Conservation (phyloP, 2,797 vertebrate genomes). For the Parotocinclus haroldoi region DNA sequence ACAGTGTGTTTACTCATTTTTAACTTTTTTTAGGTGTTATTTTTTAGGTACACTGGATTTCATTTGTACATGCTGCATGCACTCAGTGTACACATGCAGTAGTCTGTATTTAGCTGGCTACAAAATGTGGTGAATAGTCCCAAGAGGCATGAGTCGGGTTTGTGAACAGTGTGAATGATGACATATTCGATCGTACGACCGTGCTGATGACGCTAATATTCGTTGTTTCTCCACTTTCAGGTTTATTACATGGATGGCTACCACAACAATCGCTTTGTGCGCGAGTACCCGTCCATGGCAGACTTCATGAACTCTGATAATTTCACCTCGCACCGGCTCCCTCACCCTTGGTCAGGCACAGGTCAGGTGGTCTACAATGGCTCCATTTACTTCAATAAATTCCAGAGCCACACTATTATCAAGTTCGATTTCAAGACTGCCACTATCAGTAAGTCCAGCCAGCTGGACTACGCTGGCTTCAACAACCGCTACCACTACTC, state of each 20-base stretch:
- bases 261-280: conserved; percentile 94
- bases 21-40: too few species aligned
- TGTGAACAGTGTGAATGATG: neutral
- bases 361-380: conserved; percentile 96
- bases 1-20: too few species aligned
- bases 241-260: conserved; percentile 99
- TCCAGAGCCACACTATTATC: conserved; percentile 96
- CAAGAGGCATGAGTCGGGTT: too few species aligned
- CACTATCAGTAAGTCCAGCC: conserved; percentile 85
- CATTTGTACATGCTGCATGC: too few species aligned
- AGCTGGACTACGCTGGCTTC: conserved; percentile 90
- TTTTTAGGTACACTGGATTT: too few species aligned
- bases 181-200: too few species aligned
- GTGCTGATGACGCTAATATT: neutral
- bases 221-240: conserved; percentile 56
- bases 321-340: conserved; percentile 94
- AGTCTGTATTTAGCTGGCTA: too few species aligned
- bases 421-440: conserved; percentile 88
- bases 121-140: too few species aligned
- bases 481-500: conserved; percentile 98
- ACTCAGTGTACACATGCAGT: too few species aligned
- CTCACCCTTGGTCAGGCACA: conserved; percentile 93
- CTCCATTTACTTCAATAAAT: conserved; percentile 97
- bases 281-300: conserved; percentile 87
- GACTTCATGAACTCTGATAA: conserved; percentile 93